Evolutionary conservation across 2,888 invertebrate species (phyloP).

Genomic region (Ochropleura leucogaster): DNA sequence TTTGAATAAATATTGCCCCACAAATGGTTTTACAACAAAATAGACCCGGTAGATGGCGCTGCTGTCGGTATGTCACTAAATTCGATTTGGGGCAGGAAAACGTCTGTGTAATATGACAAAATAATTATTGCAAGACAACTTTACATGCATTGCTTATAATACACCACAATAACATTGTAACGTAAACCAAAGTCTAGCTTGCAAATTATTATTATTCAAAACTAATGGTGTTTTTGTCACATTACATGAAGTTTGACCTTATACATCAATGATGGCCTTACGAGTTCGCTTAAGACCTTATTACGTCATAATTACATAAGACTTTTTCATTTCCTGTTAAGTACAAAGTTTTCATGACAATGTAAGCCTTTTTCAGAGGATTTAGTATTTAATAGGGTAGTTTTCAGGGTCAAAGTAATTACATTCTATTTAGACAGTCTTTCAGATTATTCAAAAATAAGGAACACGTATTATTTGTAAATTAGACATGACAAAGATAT

Average conservation of each 20-base stretch:
- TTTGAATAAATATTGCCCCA: too few species aligned
- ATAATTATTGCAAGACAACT: background rate
- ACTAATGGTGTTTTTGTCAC: conserved; percentile 31
- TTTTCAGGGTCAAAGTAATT: background rate
- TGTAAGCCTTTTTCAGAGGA: background rate
- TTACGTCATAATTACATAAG: conserved; percentile 30
- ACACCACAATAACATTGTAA: background rate
- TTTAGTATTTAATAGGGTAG: background rate
- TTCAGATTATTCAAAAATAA: too few species aligned
- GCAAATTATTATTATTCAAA: conserved; percentile 21
- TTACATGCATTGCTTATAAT: background rate
- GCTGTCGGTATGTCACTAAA: too few species aligned
- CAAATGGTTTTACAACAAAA: too few species aligned
- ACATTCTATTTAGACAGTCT: too few species aligned
- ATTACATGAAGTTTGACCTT: conserved; percentile 30
- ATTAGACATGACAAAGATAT: too few species aligned
- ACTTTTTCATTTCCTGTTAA: conserved; percentile 32
- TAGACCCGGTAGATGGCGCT: too few species aligned
- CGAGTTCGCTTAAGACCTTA: conserved; percentile 26
- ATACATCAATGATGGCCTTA: conserved; percentile 36
- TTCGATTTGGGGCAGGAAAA: too few species aligned
- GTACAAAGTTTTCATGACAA: conserved; percentile 16
- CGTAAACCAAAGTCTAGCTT: background rate
- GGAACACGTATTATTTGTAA: too few species aligned
- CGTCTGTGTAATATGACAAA: too few species aligned